Evolutionary conservation across 2,888 invertebrate genomes (phyloP).

Genomic region (Dasypogon diadema): DNA sequence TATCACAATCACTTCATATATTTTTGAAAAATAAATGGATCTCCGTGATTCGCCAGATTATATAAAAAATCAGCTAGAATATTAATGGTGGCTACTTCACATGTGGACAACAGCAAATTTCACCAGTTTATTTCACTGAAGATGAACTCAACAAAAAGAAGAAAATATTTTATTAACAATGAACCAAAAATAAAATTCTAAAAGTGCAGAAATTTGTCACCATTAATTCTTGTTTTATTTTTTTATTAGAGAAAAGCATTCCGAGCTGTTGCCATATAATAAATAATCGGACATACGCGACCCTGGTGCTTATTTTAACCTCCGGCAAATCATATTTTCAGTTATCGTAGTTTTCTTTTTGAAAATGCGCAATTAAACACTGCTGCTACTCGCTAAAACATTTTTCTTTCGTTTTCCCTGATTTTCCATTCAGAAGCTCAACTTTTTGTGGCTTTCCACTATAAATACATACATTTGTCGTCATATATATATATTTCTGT

Average conservation of each 20-base stretch:
- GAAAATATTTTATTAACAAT: slow-evolving; percentile 37
- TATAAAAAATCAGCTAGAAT: no score
- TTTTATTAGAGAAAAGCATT: background rate
- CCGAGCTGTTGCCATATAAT: slow-evolving; percentile 19
- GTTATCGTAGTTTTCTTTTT: slow-evolving; percentile 32
- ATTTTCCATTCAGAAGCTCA: no score
- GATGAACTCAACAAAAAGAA: background rate
- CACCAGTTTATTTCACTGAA: no score
- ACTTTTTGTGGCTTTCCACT: no score
- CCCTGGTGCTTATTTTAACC: slow-evolving; percentile 44
- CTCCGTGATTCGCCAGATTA: no score
- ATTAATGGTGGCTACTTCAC: no score
- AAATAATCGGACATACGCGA: slow-evolving; percentile 22
- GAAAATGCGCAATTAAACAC: slow-evolving; percentile 20
- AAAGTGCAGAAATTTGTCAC: slow-evolving; percentile 33
- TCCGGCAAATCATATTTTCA: slow-evolving; percentile 44
- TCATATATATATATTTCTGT: no score
- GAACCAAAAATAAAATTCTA: slow-evolving; percentile 40
- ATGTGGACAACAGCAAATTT: no score
- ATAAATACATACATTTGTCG: no score
- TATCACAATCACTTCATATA: no score
- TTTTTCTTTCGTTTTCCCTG: background rate
- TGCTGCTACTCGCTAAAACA: background rate
- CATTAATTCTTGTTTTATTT: slow-evolving; percentile 13
- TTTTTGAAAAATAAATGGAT: no score